Base-by-base conservation (phyloP, 2,797 vertebrate species). In the Euthynnus affinis region DNA sequence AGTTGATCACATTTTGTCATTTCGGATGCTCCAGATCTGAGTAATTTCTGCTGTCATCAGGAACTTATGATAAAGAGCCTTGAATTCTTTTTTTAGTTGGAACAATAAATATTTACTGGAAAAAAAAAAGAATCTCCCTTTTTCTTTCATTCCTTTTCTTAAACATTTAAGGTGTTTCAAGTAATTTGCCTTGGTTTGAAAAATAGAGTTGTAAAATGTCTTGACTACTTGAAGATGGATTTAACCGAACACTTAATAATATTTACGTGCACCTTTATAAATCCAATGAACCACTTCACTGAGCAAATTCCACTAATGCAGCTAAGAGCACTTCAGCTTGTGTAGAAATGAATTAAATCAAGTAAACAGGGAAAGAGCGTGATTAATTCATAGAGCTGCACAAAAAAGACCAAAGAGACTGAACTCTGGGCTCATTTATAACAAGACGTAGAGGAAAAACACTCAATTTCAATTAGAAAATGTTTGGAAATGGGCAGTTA, bases 391-490 rank as follows among this genome's bases (percentile, higher is more conserved):
- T 15, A 59, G 22, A 22, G 32, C 44, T 59, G 25, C 2, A 7
- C 42, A 72, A 74, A 64, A 66, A 5, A 1, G 17, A 83, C 51
- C 22, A 60, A 71, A 74, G 3, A 62, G 18, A 58, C 58, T 8
- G 23, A 81, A 76, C 34, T 58, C 44, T 37, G 32, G 73, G 25
- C 34, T 29, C 20, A 61, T 59, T 61, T 22, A 46, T 67, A 82
- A 63, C 53, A 51, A 71, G 27, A 60, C n/a, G 48, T 78, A 46
- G 13, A 74, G 5, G 2, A 22, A 18, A 73, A 75, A 20, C 34
- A 51, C 20, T 27, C 23, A 4, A 13, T 61, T 58, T 62, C 32
- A 61, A 57, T 42, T n/a, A 27, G 18, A n/a, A 46, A 65, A 51
- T 55, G 15, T 6, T 12, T 20, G 0, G 4, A 17, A 1, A 17